These are phyloP conservation scores for Incurvaria masculella DNA, from an alignment of 2,888 invertebrate genomes.

Conservation along the genomic window DNA sequence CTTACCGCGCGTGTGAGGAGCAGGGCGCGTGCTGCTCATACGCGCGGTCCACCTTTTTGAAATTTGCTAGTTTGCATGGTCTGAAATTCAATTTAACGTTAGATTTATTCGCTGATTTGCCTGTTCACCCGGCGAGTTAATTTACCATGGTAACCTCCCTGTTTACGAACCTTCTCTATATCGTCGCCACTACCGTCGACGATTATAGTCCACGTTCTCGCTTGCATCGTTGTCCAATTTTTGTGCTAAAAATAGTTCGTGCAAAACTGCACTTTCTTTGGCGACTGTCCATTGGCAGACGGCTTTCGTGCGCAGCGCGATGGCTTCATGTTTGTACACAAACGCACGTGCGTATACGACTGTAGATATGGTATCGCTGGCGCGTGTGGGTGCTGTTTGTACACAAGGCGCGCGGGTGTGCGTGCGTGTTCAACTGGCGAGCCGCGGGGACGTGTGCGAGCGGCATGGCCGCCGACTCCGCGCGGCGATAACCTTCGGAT, in stretches of 20 bases:
- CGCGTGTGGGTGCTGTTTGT: slow-evolving; percentile 28
- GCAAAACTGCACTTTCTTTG: background rate
- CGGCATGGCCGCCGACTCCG: slow-evolving; percentile 49
- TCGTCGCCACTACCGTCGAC: no score
- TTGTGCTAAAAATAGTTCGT: background rate
- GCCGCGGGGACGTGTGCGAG: slow-evolving; percentile 35
- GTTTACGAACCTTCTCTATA: no score
- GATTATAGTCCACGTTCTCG: no score
- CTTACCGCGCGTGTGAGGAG: no score
- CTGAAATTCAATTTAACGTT: no score
- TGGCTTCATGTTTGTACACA: background rate
- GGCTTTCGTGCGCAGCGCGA: background rate
- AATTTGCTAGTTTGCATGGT: no score
- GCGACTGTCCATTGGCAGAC: background rate
- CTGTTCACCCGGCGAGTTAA: no score
- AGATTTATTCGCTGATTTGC: no score
- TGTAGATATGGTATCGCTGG: background rate
- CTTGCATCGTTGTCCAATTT: no score
- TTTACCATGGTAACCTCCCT: no score
- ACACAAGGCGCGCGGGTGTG: slow-evolving; percentile 44
- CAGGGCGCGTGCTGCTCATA: no score
- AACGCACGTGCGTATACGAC: background rate
- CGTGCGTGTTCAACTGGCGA: slow-evolving; percentile 48
- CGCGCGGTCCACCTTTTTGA: no score
- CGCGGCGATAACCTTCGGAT: slow-evolving; percentile 45